phyloP scores from a whole-genome alignment of 2,888 invertebrate genomes.

The Branchipolynoe longqiensis region DNA sequence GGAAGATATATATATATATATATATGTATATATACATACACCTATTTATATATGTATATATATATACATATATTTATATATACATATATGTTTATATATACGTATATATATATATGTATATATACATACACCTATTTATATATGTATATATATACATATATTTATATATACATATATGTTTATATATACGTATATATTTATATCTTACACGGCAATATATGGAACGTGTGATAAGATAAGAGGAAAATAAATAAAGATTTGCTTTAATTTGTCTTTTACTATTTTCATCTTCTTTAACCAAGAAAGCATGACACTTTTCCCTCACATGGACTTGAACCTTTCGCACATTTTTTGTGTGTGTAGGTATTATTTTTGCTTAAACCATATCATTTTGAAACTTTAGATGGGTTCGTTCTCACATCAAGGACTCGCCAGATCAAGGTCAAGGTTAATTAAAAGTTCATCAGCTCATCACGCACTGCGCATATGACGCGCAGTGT shows the following conservation, averaged over 20 bases:
- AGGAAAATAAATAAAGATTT: constrained; percentile 28
- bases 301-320: constrained; percentile 2
- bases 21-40: too few species aligned
- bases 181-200: too few species aligned
- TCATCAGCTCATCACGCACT: constrained; percentile 41
- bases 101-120: neutral
- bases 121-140: too few species aligned
- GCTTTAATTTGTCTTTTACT: too few species aligned
- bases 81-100: too few species aligned
- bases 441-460: constrained; percentile 49
- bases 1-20: too few species aligned
- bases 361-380: neutral
- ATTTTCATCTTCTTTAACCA: neutral
- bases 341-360: neutral
- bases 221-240: constrained; percentile 5
- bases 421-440: constrained; percentile 35
- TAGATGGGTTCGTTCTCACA: constrained; percentile 37
- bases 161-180: too few species aligned
- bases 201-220: neutral
- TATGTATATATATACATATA: neutral
- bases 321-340: neutral
- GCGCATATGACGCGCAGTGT: constrained; percentile 13
- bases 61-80: too few species aligned
- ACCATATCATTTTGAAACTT: constrained; percentile 36
- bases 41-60: too few species aligned